Evolutionary conservation across 2,888 invertebrate species (phyloP).

Genomic region (Muscina levida): DNA sequence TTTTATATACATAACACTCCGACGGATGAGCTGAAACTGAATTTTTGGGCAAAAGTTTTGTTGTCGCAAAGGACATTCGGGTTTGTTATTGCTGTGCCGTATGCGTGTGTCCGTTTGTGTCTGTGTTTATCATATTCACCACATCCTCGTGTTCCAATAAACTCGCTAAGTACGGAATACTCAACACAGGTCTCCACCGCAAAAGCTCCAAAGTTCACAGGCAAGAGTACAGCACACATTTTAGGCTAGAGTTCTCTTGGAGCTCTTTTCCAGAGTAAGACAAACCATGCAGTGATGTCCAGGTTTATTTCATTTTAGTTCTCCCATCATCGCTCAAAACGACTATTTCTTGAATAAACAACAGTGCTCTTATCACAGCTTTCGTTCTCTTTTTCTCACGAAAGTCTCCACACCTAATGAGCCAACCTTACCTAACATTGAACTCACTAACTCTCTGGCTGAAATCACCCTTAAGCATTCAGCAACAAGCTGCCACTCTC

Average conservation of each 20-base stretch:
- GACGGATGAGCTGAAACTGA: slow-evolving; percentile 79
- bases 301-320: too few species aligned
- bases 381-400: too few species aligned
- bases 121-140: slow-evolving; percentile 44
- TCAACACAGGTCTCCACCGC: slow-evolving; percentile 41
- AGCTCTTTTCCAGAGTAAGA: too few species aligned
- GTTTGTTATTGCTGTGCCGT: slow-evolving; percentile 36
- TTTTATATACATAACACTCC: slow-evolving; percentile 75
- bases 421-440: too few species aligned
- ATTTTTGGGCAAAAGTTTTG: slow-evolving; percentile 70
- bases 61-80: slow-evolving; percentile 68
- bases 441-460: too few species aligned
- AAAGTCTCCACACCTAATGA: too few species aligned
- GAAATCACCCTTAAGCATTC: too few species aligned
- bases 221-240: neutral
- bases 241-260: too few species aligned
- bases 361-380: too few species aligned
- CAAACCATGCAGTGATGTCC: too few species aligned
- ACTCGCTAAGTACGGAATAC: slow-evolving; percentile 16
- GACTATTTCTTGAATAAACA: too few species aligned
- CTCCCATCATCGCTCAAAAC: too few species aligned
- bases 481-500: neutral
- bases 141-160: slow-evolving; percentile 47
- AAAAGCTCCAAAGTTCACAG: neutral
- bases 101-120: neutral